Base-by-base conservation (phyloP, 2,797 vertebrate genomes). In the Channallabes apus region DNA sequence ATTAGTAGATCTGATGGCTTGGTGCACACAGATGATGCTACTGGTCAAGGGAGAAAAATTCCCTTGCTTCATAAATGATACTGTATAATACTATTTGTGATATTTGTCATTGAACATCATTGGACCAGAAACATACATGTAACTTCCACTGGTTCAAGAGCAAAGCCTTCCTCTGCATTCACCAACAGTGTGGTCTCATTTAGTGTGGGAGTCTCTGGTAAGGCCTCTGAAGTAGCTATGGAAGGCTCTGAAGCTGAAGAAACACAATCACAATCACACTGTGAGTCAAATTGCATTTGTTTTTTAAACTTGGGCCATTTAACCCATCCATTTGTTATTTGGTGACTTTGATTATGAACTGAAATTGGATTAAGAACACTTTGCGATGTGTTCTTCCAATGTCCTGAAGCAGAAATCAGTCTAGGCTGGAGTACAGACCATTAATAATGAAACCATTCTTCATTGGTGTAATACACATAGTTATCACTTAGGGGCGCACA, bases 61-160 rank as follows among this genome's bases (percentile, higher is more conserved):
- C 46, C 29, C 20, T 24, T 61, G 20, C 18, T 59, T 32, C 1
- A 0, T 24, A 38, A 78, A 41, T 78, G 6, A 1, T 32, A 24
- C 32, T 58, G 6, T 38, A 29, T 12, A 67, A 6, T 59, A 22
- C 59, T 27, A 38, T 67, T 35, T 64, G 18, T 88, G 72, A 80
- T 69, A 14, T 12, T 24, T 73, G 46, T 46, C 46, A 46, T 11
- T 46, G 46, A 46, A 41, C 65, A 14, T 56, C n/a, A 38, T 71
- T 65, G 58, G 14, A 82, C 89, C 29, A 83, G 14, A 81, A 18
- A 88, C 87, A 87, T 94, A 95, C 95, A 75, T 41, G 93, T 93
- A 87, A 90, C 59, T 8, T 89, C 38, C 72, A 95, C 93, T 20
- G 94, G 95, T 58, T 94, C 92, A 35, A 96, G 94, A n/a, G 93